These are phyloP conservation scores for Copsychus sechellarum DNA, from an alignment of 2,113 vertebrate species.

Conservation along the genomic window DNA sequence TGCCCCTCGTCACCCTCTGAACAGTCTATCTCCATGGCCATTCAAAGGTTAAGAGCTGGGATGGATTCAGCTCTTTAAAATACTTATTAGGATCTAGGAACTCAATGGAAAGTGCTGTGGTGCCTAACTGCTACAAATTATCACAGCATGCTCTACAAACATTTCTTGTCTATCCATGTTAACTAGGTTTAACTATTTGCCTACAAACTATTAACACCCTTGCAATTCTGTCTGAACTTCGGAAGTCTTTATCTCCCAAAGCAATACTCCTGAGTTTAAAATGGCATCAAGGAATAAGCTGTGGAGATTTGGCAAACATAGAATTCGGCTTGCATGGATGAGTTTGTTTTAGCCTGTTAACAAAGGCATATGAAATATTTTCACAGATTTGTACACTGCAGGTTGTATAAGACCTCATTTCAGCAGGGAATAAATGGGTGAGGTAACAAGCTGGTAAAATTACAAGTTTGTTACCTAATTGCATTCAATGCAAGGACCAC, in stretches of 20 bases:
- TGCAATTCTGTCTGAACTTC: neutral
- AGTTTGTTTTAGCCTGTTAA: neutral
- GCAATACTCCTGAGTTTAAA: neutral
- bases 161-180: neutral
- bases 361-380: neutral
- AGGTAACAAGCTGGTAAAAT: neutral
- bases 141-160: neutral
- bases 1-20: neutral
- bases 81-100: neutral
- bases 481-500: neutral
- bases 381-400: neutral
- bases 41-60: constrained; percentile 4
- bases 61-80: neutral
- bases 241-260: neutral
- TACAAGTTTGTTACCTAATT: neutral
- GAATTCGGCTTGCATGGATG: neutral
- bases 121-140: neutral
- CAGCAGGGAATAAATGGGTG: neutral
- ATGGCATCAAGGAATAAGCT: neutral
- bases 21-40: neutral
- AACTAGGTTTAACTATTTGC: neutral
- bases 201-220: neutral
- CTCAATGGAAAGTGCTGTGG: neutral
- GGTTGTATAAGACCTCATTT: neutral
- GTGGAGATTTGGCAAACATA: neutral